These are phyloP conservation scores for Parapristionchus giblindavisi DNA, from an alignment of 2,888 invertebrate species.

Conservation along the genomic window DNA sequence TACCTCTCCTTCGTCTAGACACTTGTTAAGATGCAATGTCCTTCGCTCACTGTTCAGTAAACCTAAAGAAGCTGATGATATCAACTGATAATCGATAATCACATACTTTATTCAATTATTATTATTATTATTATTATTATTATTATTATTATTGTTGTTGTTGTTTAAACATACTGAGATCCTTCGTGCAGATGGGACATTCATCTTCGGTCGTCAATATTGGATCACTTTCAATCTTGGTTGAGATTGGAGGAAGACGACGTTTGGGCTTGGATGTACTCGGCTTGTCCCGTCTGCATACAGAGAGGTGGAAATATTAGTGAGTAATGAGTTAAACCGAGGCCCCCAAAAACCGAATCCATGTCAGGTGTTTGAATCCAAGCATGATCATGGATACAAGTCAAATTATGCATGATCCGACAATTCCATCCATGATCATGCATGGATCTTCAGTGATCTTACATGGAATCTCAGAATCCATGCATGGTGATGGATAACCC, in stretches of 20 bases:
- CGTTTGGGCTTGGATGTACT: background rate
- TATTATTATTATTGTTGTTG: background rate
- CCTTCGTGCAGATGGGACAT: conserved; percentile 21
- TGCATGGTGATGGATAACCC: no score
- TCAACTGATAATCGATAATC: no score
- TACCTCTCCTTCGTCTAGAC: conserved; percentile 32
- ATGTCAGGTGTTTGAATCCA: no score
- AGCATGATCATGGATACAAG: no score
- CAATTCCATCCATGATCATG: no score
- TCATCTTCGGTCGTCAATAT: conserved; percentile 25
- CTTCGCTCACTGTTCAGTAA: conserved; percentile 11
- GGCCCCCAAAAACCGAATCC: no score
- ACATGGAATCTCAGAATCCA: no score
- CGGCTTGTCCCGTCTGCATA: background rate
- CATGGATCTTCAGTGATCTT: no score
- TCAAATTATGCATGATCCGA: no score
- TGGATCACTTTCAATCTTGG: conserved; percentile 24
- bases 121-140: no score
- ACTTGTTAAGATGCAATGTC: conserved; percentile 26
- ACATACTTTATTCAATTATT: no score
- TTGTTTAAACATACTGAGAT: conserved; percentile 9
- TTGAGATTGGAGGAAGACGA: conserved; percentile 18
- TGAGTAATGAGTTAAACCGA: background rate
- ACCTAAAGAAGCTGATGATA: background rate
- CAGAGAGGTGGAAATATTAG: background rate